Evolutionary conservation across 1,140 invertebrate species (phyloP), one percentile per base, ranked within the genome.

Genomic region (Drosophila ironensis): DNA sequence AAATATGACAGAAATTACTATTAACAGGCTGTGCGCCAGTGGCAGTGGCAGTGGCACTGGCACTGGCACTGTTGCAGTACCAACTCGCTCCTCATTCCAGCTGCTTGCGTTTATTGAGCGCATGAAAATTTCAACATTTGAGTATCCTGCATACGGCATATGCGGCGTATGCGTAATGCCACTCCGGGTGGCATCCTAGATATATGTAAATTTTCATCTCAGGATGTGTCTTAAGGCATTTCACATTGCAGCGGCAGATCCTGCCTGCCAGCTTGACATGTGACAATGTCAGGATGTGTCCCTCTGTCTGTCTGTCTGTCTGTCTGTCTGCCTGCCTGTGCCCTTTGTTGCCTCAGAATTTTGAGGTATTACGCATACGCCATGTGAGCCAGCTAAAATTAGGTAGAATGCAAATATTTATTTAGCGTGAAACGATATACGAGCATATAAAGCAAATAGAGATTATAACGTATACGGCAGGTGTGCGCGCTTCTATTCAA

Each of bases 1-100:
- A 81, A 82, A 75, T 81, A 75, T 81, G 76, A 64, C 77, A 72
- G 54, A 84, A 74, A 84, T 86, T 80, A 67, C 73, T 74, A 74
- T 78, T 74, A 78, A 71, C 63, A 84, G 46, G 53, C n/a, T n/a
- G n/a, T n/a, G n/a, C n/a, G n/a, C n/a, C 42, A 56, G 66, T 28
- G 14, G 61, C 37, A 68, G 19, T 33, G 30, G 11, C 30, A 33
- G 30, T 33, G 30, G 30, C 30, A 12, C 4, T 14, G 17, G 30
- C 30, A 33, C 30, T 25, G 2, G 25, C 8, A 51, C n/a, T n/a
- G 28, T 16, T 25, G 19, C 35, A 64, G 1, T 9, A 1, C 17
- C 41, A 47, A 40, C n/a, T 40, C 60, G 25, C 64, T 42, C n/a
- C n/a, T n/a, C 67, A 70, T 70, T 69, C 33, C 60, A 48, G 9